Percentiles rank a stretch among this genome's conserved stretches.
Evolutionary conservation across 2,113 vertebrate species (phyloP).

Genomic region (Myiozetetes cayanensis): DNA sequence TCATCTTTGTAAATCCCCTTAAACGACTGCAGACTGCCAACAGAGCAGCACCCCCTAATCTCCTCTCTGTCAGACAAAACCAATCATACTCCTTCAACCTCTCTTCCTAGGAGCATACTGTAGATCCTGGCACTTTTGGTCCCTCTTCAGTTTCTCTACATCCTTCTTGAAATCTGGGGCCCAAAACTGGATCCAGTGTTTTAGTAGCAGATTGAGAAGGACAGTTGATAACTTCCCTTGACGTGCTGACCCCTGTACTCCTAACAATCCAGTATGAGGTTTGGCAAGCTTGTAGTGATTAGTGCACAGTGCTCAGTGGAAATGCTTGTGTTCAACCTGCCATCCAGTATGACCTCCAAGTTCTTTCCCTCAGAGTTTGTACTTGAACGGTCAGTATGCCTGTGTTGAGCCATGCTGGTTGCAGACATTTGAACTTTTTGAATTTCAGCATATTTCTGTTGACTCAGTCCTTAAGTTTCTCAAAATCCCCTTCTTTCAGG

Average conservation of each 20-base stretch:
- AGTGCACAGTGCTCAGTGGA: neutral
- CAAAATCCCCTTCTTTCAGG: neutral
- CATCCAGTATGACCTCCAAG: neutral
- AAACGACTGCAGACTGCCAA: neutral
- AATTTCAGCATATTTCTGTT: neutral
- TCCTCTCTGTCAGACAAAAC: neutral
- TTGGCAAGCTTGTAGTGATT: neutral
- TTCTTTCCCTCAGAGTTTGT: neutral
- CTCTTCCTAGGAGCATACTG: neutral
- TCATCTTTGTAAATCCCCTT: neutral
- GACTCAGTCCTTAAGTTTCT: neutral
- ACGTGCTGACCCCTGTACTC: neutral
- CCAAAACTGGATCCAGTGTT: neutral
- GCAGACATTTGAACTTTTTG: neutral
- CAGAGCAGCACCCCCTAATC: neutral
- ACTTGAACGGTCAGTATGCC: neutral
- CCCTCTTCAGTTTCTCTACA: neutral
- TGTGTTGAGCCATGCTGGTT: rapidly evolving
- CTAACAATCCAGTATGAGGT: neutral
- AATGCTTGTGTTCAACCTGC: neutral
- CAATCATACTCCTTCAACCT: neutral
- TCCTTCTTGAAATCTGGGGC: neutral
- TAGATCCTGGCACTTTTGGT: neutral
- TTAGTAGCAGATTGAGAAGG: neutral
- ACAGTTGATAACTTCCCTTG: neutral